Conservation (phyloP, 2,888 invertebrate genomes). For the Eilema caniola region DNA sequence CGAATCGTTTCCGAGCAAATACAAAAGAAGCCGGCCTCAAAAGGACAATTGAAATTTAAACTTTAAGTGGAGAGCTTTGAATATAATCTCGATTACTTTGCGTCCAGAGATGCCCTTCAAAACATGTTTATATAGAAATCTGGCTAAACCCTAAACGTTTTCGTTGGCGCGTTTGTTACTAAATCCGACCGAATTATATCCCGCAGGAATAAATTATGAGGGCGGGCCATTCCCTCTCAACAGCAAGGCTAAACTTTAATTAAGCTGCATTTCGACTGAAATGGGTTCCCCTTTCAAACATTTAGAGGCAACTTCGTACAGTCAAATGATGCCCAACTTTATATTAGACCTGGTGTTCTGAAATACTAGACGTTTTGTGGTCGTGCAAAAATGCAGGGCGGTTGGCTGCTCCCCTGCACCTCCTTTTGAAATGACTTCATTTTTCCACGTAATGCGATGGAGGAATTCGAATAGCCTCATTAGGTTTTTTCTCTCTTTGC, state of each 20-base stretch:
- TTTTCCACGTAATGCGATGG: constrained; percentile 59
- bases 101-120: constrained; percentile 27
- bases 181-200: constrained; percentile 79
- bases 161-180: constrained; percentile 72
- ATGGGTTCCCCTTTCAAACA: constrained; percentile 77
- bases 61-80: constrained; percentile 40
- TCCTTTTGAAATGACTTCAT: constrained; percentile 65
- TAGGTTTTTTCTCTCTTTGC: constrained; percentile 52
- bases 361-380: constrained; percentile 55
- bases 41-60: constrained; percentile 42
- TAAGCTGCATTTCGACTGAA: constrained; percentile 80
- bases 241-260: constrained; percentile 79
- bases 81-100: constrained; percentile 40
- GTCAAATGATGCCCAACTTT: constrained; percentile 64
- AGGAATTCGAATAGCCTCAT: constrained; percentile 59
- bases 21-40: constrained; percentile 64
- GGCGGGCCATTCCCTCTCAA: constrained; percentile 75
- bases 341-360: constrained; percentile 42
- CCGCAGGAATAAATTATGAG: constrained; percentile 82
- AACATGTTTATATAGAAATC: constrained; percentile 55
- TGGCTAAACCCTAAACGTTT: constrained; percentile 69
- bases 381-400: constrained; percentile 63
- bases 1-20: constrained; percentile 70
- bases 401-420: constrained; percentile 25
- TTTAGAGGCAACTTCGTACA: constrained; percentile 66